Evolutionary conservation across 64 coral and sea anemone genomes (phyloP), one percentile per base, ranked within the genome.

Genomic region (Hydrozoanthus tunicans): DNA sequence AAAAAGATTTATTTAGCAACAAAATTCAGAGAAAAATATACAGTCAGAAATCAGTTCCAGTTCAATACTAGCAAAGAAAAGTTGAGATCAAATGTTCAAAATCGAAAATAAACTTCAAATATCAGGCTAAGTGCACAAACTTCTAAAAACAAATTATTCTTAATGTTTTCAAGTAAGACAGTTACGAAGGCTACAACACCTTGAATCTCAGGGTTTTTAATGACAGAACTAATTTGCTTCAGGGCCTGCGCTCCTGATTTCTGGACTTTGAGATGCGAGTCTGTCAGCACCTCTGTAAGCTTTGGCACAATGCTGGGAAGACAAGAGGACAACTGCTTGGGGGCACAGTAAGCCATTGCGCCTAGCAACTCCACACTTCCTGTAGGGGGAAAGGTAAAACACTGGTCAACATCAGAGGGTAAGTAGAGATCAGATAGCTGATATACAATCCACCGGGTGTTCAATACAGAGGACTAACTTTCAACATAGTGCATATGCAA

Each of bases 271-370:
- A 92, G 64, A 81, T 99, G 96, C 0, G 96, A 95, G 85, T 99
- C 96, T 90, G 94, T 95, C 11, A 99, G 94, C 3, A 99, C 94
- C 15, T 99, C 91, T 9, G 90, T 95, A 6, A 99, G 58, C 56
- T 89, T 86, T 3, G 96, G 96, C 0, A 99, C 96, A 23, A 99
- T 99, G 69, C 94, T 99, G 57, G 96, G 96, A 5, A 99, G 89
- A 90, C 96, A 99, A 0, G 96, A 99, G 0, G 96, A 99, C 3
- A 99, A 75, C 58, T 99, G 96, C 59, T 99, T 99, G 6, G 94
- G 96, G 23, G 96, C 94, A 78, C 96, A 99, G 63, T 94, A 99
- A 3, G 96, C 96, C 96, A 99, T 99, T 20, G 96, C 94, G 70
- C 96, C 96, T 9, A 99, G 85, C 51, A 99, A 51, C 83, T 99